A percentile compares a stretch with the other conserved stretches of the same genome.
Evolutionary conservation across 2,797 vertebrate genomes (phyloP).

Genomic region (Mus spretus): DNA sequence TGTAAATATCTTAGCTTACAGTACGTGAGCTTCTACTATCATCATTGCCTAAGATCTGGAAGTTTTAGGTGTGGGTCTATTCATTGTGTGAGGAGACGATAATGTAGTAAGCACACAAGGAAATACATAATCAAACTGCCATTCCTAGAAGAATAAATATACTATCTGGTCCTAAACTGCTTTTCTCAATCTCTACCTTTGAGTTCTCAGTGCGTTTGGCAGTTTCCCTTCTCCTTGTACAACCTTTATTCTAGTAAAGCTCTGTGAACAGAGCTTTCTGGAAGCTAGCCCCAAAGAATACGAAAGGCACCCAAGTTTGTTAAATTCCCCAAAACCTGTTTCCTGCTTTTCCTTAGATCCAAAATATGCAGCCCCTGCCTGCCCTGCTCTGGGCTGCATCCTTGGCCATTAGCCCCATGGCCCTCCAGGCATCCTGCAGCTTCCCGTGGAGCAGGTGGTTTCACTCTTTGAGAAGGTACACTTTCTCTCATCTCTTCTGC

Average conservation of each 20-base stretch:
- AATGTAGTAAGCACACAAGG: conserved; percentile 45
- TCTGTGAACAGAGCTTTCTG: neutral
- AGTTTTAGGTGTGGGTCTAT: neutral
- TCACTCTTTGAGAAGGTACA: conserved; percentile 17
- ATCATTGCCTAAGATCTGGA: neutral
- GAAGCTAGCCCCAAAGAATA: neutral
- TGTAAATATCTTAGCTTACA: neutral
- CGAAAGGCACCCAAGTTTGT: neutral
- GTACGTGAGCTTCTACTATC: neutral
- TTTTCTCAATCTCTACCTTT: neutral
- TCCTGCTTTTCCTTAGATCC: neutral
- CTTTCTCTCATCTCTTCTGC: conserved; percentile 35
- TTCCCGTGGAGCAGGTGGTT: neutral
- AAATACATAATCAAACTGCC: conserved; percentile 10
- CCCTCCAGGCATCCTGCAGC: neutral
- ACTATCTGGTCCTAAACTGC: neutral
- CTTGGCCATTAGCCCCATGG: neutral
- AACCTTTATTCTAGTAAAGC: neutral
- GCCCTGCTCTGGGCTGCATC: neutral
- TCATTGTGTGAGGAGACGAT: conserved; percentile 25
- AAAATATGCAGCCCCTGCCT: neutral
- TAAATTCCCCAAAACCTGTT: neutral
- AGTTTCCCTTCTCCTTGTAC: neutral
- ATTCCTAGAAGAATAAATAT: neutral
- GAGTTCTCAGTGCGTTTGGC: conserved; percentile 3